Evolutionary conservation across 2,888 invertebrate species (phyloP).

Genomic region (Smittia sp.): DNA sequence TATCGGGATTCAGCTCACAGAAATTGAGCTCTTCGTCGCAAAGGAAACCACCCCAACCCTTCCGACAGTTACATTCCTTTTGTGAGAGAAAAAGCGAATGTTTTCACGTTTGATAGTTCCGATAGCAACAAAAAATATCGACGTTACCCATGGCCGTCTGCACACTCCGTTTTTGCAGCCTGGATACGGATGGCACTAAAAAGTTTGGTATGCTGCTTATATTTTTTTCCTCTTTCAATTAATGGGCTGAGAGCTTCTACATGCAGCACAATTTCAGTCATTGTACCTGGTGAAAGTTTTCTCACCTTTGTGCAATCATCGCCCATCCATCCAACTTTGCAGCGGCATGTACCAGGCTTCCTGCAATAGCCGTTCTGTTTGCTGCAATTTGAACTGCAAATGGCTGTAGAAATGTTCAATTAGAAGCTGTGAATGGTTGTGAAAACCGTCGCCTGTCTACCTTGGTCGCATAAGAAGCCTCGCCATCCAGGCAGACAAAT

Average conservation of each 20-base stretch:
- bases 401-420: constrained; percentile 59
- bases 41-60: constrained; percentile 87
- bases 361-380: constrained; percentile 80
- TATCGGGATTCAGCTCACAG: constrained; percentile 72
- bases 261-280: neutral
- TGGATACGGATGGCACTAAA: constrained; percentile 76
- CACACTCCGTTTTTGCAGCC: constrained; percentile 86
- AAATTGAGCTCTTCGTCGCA: constrained; percentile 87
- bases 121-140: constrained; percentile 4
- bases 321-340: constrained; percentile 88
- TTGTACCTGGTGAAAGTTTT: too few species aligned
- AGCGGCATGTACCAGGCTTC: constrained; percentile 57
- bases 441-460: constrained; percentile 58
- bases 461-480: constrained; percentile 80
- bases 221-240: neutral
- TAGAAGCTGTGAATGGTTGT: constrained; percentile 40
- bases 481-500: constrained; percentile 87
- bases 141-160: constrained; percentile 71
- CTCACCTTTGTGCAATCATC: constrained; percentile 59
- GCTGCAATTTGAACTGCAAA: constrained; percentile 80
- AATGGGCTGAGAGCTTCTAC: neutral
- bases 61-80: constrained; percentile 84
- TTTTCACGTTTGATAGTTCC: constrained; percentile 13
- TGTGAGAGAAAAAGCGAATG: constrained; percentile 4
- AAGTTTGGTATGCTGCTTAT: neutral